phyloP scores from a whole-genome alignment of 2,888 invertebrate genomes.

The Thalpophila matura region DNA sequence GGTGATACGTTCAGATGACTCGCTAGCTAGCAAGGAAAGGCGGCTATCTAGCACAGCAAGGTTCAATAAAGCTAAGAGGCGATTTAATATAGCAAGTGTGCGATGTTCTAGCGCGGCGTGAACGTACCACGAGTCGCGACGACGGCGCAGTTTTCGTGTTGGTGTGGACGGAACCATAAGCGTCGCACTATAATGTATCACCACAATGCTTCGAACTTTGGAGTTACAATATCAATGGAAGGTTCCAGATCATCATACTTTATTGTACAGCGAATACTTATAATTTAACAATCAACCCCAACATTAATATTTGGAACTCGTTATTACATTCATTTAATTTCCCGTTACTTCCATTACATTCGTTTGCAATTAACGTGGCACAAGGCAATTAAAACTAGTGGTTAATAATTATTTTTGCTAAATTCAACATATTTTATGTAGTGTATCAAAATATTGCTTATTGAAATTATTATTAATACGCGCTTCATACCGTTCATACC shows the following conservation, averaged over 20 bases:
- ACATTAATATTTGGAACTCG: conserved; percentile 21
- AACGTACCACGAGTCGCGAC: neutral
- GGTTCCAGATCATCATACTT: conserved; percentile 47
- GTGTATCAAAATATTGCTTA: conserved; percentile 60
- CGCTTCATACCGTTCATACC: conserved; percentile 39
- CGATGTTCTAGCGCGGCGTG: neutral
- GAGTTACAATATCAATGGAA: conserved; percentile 47
- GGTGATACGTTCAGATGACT: neutral
- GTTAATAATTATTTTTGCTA: conserved; percentile 49
- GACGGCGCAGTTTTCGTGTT: neutral
- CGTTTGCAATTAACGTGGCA: conserved; percentile 31
- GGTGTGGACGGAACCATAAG: conserved; percentile 26
- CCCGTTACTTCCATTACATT: conserved; percentile 17
- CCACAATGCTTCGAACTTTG: conserved; percentile 52
- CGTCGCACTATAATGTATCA: conserved; percentile 34
- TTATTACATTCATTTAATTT: conserved; percentile 29
- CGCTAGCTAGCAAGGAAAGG: neutral
- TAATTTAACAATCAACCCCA: conserved; percentile 44
- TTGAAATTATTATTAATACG: conserved; percentile 51
- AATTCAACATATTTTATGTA: conserved; percentile 49
- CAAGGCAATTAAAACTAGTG: conserved; percentile 42
- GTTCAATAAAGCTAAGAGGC: conserved; percentile 27
- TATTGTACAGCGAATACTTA: conserved; percentile 49
- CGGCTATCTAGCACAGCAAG: neutral
- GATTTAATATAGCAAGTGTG: conserved; percentile 2